Base-by-base conservation (phyloP, 2,888 invertebrate species). In the Melipona beecheii region DNA sequence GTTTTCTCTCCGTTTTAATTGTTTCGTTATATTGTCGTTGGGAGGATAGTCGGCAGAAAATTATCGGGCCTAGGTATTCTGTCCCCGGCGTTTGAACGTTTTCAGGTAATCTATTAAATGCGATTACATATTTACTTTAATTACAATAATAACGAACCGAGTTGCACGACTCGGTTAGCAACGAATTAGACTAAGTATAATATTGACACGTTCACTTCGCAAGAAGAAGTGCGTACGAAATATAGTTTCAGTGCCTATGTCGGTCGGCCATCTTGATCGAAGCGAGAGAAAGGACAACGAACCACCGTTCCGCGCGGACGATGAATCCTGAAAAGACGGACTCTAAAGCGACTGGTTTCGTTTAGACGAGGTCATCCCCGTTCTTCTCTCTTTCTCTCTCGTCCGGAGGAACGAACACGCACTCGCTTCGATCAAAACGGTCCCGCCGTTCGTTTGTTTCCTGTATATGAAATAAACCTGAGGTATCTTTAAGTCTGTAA, bases 401-500 rank as follows among this genome's bases (percentile, higher is more conserved):
- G 36, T 36, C 36, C 36, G 36, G 9, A 6, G 21, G 17, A 27
- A 4, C 27, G 31, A 31, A 4, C 24, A 9, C 52, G 9, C 43
- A 5, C 43, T 36, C 70, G 71, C 70, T 68, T 85, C 83, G 83
- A 76, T 71, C 85, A 43, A 60, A 66, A 87, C 64, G 73, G 78
- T 72, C 78, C 15, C 21, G 36, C 78, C 75, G 62, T 73, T 52
- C 70, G 43, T 43, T 43, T 58, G 79, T 85, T 81, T 73, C 77
- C 71, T 43, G 76, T 83, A 88, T 58, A 58, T 78, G 87, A 89
- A 89, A 86, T 89, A 87, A 89, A 88, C 89, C 89, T 89, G 88
- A 88, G 88, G 86, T 89, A 88, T 88, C 84, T 86, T 88, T 88
- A 87, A 88, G 89, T 88, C 89, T 89, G 89, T 88, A 88, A 88